These are phyloP conservation scores for Coleophora flavipennella DNA, from an alignment of 2,888 invertebrate species.

Conservation along the genomic window DNA sequence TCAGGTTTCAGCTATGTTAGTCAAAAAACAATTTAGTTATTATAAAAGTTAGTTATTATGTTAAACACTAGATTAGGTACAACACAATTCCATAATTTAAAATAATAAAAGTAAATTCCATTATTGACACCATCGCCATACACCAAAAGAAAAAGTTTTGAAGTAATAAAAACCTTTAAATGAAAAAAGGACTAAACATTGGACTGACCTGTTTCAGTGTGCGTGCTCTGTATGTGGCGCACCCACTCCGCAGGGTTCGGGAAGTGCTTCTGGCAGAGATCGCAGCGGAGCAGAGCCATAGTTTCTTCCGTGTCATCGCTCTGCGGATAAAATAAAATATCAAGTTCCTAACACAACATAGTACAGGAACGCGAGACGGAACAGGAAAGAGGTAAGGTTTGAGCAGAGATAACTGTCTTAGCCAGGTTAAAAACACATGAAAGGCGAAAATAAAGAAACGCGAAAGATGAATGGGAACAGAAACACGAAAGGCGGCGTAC, in stretches of 20 bases:
- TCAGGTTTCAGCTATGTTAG: slow-evolving; percentile 63
- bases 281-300: slow-evolving; percentile 83
- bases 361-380: too few species aligned
- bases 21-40: slow-evolving; percentile 1
- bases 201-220: slow-evolving; percentile 78
- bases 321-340: slow-evolving; percentile 31
- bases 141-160: not conserved
- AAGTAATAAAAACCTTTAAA: not conserved
- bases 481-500: too few species aligned
- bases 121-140: not conserved
- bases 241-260: slow-evolving; percentile 91
- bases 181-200: not conserved
- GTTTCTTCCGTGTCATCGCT: slow-evolving; percentile 80
- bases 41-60: too few species aligned
- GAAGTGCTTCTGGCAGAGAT: slow-evolving; percentile 82
- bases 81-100: too few species aligned
- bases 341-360: too few species aligned
- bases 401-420: too few species aligned
- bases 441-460: too few species aligned
- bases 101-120: not conserved
- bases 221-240: slow-evolving; percentile 86
- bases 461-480: too few species aligned
- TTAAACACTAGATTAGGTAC: too few species aligned
- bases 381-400: too few species aligned
- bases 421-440: too few species aligned